Percentiles rank a stretch among this genome's conserved stretches.
Conservation (phyloP, 2,888 invertebrate species). For the Prostheceraeus crozeri region DNA sequence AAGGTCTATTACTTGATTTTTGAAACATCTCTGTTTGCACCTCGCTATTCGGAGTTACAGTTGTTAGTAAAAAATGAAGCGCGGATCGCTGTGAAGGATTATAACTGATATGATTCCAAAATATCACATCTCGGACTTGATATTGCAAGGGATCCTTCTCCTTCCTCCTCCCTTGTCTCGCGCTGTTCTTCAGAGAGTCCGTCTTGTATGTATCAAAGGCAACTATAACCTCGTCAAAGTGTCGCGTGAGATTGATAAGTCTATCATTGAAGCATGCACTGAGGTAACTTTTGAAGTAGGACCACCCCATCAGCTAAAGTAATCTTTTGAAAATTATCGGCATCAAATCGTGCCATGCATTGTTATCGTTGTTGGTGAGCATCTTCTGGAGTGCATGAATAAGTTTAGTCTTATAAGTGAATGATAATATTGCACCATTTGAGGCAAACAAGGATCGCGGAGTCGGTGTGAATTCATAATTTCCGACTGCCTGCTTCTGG, state of each 20-base stretch:
- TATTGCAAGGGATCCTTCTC: conserved; percentile 32
- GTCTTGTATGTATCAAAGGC: conserved; percentile 37
- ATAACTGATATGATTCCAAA: conserved; percentile 34
- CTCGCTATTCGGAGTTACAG: no score
- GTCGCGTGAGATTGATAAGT: conserved; percentile 29
- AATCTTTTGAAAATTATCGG: conserved; percentile 27
- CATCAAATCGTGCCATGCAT: no score
- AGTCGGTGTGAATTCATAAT: conserved; percentile 30
- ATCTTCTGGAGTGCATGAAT: conserved; percentile 33
- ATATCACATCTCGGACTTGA: conserved; percentile 34
- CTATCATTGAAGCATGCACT: conserved; percentile 34
- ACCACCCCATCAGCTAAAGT: conserved; percentile 37
- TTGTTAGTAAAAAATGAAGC: no score
- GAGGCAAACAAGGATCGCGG: conserved; percentile 33
- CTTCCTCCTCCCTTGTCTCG: conserved; percentile 29
- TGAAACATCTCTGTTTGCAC: no score
- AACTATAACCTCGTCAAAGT: conserved; percentile 34
- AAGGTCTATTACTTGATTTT: no score
- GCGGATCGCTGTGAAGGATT: no score
- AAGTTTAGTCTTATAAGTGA: conserved; percentile 22
- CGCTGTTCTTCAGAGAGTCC: conserved; percentile 34
- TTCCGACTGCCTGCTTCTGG: conserved; percentile 30
- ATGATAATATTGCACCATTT: conserved; percentile 30
- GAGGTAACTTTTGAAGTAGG: conserved; percentile 30
- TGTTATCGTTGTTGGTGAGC: no score